Conservation (phyloP, 2,888 invertebrate species). For the Cylindroiulus punctatus region DNA sequence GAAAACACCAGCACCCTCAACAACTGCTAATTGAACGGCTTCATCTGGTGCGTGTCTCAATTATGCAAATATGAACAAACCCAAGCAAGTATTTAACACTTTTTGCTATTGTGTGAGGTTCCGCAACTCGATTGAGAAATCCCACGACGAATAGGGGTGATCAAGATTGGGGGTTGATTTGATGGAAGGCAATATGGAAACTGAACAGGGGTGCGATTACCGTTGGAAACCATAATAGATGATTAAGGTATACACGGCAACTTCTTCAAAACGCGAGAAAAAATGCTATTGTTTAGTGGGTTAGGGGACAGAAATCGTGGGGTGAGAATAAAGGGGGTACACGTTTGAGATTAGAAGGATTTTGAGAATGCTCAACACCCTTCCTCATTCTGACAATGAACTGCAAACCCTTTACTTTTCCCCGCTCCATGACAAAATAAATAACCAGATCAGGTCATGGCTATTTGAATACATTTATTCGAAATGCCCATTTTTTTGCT, state of each 20-base stretch:
- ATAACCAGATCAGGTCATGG: conserved; percentile 34
- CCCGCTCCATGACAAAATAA: conserved; percentile 5
- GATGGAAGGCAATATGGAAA: background rate
- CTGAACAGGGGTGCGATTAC: background rate
- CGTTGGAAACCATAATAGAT: background rate
- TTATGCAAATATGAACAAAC: conserved; percentile 7
- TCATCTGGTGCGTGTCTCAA: conserved; percentile 43
- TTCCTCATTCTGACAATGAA: conserved; percentile 19
- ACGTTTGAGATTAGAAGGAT: background rate
- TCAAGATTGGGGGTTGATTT: background rate
- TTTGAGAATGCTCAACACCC: background rate
- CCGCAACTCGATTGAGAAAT: background rate
- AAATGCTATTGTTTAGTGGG: background rate
- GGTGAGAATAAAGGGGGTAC: too few relatives aligned
- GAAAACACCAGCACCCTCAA: background rate
- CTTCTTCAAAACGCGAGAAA: background rate
- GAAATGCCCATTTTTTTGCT: background rate
- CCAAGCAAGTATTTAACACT: background rate
- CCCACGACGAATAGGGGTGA: background rate
- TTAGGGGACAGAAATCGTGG: background rate
- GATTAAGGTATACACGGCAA: background rate
- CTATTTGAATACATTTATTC: background rate
- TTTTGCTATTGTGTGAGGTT: background rate
- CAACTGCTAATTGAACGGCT: background rate
- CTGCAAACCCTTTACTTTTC: conserved; percentile 2